Evolutionary conservation across 2,888 invertebrate species (phyloP), one percentile per base, ranked within the genome.

Genomic region (Willowsia nigromaculata): DNA sequence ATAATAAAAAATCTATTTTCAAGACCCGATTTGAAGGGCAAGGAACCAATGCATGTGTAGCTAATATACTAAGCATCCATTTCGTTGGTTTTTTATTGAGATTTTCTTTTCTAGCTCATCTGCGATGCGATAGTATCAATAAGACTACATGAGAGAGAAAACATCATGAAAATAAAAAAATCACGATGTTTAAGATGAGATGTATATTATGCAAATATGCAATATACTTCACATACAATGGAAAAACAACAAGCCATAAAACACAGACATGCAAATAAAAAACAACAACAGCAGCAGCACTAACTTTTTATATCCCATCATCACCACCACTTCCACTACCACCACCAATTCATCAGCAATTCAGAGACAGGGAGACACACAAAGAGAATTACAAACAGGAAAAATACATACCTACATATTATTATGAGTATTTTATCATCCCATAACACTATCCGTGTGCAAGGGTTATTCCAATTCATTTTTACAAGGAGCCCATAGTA

Each of bases 241-340:
- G 71, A 71, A 71, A n/a, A 71, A 18, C 33, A 68, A 22, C 71
- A 40, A 25, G 71, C 43, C 43, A 71, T 71, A 71, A 71, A 71
- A 56, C 11, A 56, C n/a, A 56, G 25, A 6, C 25, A 22, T 22
- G 27, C 56, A 9, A 3, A 59, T 9, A 4, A 27, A 59, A 59
- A 59, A 27, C n/a, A n/a, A n/a, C n/a, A 27, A 65, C n/a, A 65
- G 9, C 15, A 30, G 18, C 18, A n/a, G 33, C 25, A 33, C 37
- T 68, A 68, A 68, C 65, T 68, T 68, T 68, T 68, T 68, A 68
- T 68, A 33, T 18, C 37, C 65, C 65, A 59, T 59, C 30, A 27
- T 9, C 7, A 30, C 59, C 59, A 62, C 27, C 27, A 62, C 59
- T 15, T 30, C 59, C 37, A 68, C n/a, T n/a, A n/a, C 9, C 59